These are phyloP conservation scores for Drosophila borborema DNA, from an alignment of 2,888 invertebrate genomes.

Conservation along the genomic window DNA sequence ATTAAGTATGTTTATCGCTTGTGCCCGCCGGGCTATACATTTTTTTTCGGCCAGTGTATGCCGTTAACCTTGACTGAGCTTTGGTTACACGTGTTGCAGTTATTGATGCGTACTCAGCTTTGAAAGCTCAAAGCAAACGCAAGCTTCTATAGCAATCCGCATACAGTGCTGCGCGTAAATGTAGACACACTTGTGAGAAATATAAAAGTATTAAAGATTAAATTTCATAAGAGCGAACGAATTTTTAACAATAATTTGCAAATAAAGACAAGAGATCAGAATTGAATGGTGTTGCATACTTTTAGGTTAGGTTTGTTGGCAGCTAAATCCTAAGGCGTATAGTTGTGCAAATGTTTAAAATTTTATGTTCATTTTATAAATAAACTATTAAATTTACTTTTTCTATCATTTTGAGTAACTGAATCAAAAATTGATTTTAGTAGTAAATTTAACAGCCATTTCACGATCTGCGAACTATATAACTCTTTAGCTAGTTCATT, in stretches of 20 bases:
- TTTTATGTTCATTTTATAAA: too few species aligned
- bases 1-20: background rate
- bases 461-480: too few species aligned
- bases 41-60: constrained; percentile 28
- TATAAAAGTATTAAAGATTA: background rate
- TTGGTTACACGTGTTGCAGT: constrained; percentile 5
- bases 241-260: background rate
- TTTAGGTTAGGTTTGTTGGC: background rate
- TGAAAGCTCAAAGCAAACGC: background rate
- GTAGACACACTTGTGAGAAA: background rate
- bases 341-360: too few species aligned
- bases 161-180: constrained; percentile 17
- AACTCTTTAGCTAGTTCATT: too few species aligned
- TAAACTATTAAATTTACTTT: too few species aligned
- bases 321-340: background rate
- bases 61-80: constrained; percentile 29
- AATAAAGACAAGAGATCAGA: background rate
- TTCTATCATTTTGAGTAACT: too few species aligned
- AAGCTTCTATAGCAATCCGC: background rate
- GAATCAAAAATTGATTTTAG: too few species aligned
- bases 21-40: background rate
- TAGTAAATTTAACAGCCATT: background rate
- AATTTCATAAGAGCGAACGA: background rate
- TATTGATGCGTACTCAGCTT: constrained; percentile 28
- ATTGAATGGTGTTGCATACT: constrained; percentile 1